These are phyloP conservation scores for Elephantulus edwardii DNA, from an alignment of 2,113 vertebrate genomes.

Conservation along the genomic window DNA sequence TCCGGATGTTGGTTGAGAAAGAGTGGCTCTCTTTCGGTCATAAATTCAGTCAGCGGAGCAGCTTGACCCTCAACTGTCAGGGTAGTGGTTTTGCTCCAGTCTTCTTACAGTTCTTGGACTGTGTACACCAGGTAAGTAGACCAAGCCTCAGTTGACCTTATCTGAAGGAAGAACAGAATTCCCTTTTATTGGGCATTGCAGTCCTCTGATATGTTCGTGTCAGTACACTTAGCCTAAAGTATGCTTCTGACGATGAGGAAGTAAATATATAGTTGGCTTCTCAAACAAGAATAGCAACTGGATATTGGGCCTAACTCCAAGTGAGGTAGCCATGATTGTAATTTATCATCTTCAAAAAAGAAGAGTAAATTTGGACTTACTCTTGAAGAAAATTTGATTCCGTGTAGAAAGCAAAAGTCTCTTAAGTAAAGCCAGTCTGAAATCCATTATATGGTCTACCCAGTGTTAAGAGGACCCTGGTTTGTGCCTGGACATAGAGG, in stretches of 20 bases:
- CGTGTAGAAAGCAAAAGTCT: neutral
- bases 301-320: neutral
- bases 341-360: neutral
- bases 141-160: neutral
- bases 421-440: neutral
- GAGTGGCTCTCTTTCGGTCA: slow-evolving; percentile 99
- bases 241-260: neutral
- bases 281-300: slow-evolving; percentile 42
- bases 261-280: slow-evolving; percentile 19
- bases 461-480: neutral
- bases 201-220: neutral
- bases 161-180: neutral
- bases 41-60: slow-evolving; percentile 96
- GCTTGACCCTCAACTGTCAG: slow-evolving; percentile 92
- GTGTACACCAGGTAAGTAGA: slow-evolving; percentile 95
- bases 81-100: slow-evolving; percentile 95
- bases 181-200: neutral
- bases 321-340: neutral
- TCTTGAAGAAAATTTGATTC: neutral
- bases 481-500: neutral
- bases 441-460: neutral
- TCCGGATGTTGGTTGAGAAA: slow-evolving; percentile 96
- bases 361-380: neutral
- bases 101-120: slow-evolving; percentile 98
- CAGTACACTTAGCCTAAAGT: neutral